Evolutionary conservation across 2,113 vertebrate genomes (phyloP), one percentile per base, ranked within the genome.

Genomic region (Calyptommatus sinebrachiatus): DNA sequence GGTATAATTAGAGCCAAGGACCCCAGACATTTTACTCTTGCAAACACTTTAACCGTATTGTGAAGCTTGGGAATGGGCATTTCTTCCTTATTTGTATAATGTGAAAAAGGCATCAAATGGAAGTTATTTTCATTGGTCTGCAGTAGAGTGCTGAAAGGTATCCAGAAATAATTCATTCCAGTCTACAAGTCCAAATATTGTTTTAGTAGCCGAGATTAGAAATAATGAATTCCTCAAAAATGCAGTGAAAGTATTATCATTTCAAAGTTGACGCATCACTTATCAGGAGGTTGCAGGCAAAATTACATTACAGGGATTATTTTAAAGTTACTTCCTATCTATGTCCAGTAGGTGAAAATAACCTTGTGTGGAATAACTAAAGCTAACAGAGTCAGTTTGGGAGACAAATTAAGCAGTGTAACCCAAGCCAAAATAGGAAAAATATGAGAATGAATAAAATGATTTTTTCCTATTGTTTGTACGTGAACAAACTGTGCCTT

Each of bases 221-320:
- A 71, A n/a, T 61, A 78, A 69, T 69, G 21, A 57, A 57, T 57
- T 57, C 53, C 16, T 18, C 14, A 14, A 71, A 69, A 61, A 70
- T 71, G 12, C 18, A 7, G 22, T 7, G 7, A n/a, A 8, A 53
- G 20, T 29, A 81, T 79, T 72, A 79, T n/a, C 78, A 72, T 75
- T 81, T 81, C 72, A 81, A 81, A 81, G 65, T 46, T 18, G 50
- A 50, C 7, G 46, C 61, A 81, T 63, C 12, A 63, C 57, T 79
- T 79, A 75, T 69, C 72, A 45, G 48, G 48, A 80, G 63, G 16
- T 46, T 61, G 62, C 63, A 80, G 53, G 72, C 63, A 46, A 14
- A 11, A 29, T 28, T 65, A 74, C 16, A 41, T 75, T 80, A 72
- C 31, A 46, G 35, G 63, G 57, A 73, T 41, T 68, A 75, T 75